A percentile compares a stretch with the other conserved stretches of the same genome.
Evolutionary conservation across 1,140 invertebrate species (phyloP).

Genomic region (Papilio polytes): DNA sequence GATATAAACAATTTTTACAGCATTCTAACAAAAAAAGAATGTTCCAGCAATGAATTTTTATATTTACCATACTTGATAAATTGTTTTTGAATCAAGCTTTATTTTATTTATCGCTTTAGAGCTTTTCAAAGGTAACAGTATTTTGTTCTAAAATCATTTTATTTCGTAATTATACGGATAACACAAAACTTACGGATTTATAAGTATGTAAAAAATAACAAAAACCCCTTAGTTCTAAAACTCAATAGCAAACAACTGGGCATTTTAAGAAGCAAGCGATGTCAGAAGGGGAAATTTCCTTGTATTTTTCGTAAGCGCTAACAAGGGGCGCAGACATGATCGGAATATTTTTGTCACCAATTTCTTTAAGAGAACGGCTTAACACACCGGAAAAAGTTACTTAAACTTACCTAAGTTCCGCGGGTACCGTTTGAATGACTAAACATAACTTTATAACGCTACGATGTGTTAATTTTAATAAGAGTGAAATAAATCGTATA

Average conservation of each 20-base stretch:
- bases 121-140: not conserved
- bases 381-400: conserved; percentile 68
- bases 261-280: conserved; percentile 59
- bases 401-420: conserved; percentile 65
- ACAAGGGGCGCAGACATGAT: conserved; percentile 75
- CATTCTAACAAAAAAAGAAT: conserved; percentile 17
- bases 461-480: not conserved
- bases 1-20: conserved; percentile 15
- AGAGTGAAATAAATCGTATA: not conserved
- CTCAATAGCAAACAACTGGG: conserved; percentile 48
- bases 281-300: conserved; percentile 66
- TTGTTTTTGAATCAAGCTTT: not conserved
- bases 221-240: conserved; percentile 52
- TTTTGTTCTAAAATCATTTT: not conserved
- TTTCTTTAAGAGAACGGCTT: conserved; percentile 72
- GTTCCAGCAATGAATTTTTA: conserved; percentile 12
- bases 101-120: not conserved
- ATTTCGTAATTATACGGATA: not conserved
- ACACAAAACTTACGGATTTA: not conserved
- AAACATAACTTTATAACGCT: not conserved
- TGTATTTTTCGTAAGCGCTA: conserved; percentile 69
- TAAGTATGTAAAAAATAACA: not conserved
- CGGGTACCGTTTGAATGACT: not conserved
- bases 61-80: not conserved
- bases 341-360: conserved; percentile 79